A percentile compares a stretch with the other conserved stretches of the same genome.
These are phyloP conservation scores for Oreohelix idahoensis DNA, from an alignment of 1,140 invertebrate genomes.

Conservation along the genomic window DNA sequence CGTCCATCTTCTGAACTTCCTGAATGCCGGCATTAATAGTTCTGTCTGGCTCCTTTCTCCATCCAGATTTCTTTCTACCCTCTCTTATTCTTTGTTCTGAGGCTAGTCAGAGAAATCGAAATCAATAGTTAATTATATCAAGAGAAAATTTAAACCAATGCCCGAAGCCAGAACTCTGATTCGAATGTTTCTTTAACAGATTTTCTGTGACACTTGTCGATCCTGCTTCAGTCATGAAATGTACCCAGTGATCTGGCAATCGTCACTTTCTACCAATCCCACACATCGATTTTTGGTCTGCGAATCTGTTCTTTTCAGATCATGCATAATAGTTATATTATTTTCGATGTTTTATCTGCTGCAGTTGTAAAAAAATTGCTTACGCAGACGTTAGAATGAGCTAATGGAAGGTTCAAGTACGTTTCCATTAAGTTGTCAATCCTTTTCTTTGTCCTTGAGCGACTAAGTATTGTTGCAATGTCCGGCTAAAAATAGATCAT, in stretches of 20 bases:
- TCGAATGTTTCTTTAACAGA: background rate
- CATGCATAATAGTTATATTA: background rate
- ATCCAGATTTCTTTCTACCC: background rate
- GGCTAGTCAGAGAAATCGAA: background rate
- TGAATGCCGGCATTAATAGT: no score
- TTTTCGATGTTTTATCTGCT: background rate
- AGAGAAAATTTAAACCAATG: background rate
- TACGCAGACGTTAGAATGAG: background rate
- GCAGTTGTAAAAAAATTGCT: background rate
- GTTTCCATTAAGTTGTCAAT: no score
- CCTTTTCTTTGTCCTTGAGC: no score
- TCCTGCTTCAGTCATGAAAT: background rate
- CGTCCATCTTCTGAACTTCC: no score
- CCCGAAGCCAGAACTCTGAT: background rate
- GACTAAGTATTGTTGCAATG: no score
- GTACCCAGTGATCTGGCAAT: background rate
- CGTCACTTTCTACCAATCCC: background rate
- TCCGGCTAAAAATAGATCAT: no score
- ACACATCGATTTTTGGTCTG: background rate
- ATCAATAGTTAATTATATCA: slow-evolving; percentile 6
- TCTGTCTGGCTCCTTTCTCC: background rate
- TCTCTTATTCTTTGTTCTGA: background rate
- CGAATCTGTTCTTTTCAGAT: background rate
- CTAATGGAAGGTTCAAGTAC: background rate
- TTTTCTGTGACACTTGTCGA: background rate